Percentiles rank a stretch among this genome's conserved stretches.
These are phyloP conservation scores for Cygnus atratus DNA, from an alignment of 2,113 vertebrate genomes.

Conservation along the genomic window DNA sequence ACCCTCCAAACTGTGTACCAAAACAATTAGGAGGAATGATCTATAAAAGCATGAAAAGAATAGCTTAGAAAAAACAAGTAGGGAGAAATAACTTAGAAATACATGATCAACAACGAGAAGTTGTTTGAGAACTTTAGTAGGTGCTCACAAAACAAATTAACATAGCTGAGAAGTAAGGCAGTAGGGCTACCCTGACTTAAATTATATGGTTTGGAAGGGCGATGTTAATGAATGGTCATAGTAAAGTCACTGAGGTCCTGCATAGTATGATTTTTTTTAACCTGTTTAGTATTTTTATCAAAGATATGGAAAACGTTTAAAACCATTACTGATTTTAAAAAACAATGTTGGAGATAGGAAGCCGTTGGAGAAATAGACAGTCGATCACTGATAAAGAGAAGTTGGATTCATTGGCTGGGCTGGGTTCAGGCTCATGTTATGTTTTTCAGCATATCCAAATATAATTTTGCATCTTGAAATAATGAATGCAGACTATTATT, in stretches of 20 bases:
- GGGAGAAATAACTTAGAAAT: neutral
- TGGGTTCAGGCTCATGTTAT: neutral
- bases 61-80: neutral
- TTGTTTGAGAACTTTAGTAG: neutral
- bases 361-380: neutral
- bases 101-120: neutral
- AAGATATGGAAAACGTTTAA: neutral
- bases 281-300: neutral
- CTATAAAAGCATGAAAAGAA: neutral
- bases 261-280: neutral
- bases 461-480: neutral
- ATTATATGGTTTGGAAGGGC: neutral
- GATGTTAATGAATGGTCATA: neutral
- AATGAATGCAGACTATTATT: neutral
- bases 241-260: neutral
- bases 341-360: neutral
- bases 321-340: fast-evolving
- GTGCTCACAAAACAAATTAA: neutral
- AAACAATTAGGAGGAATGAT: neutral
- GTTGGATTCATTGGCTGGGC: neutral
- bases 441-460: neutral
- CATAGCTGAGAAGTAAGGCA: neutral
- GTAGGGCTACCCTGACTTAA: neutral
- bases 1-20: neutral
- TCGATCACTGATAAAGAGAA: neutral